Base-by-base conservation (phyloP, 2,888 invertebrate genomes). In the Heterodera filipjevi region DNA sequence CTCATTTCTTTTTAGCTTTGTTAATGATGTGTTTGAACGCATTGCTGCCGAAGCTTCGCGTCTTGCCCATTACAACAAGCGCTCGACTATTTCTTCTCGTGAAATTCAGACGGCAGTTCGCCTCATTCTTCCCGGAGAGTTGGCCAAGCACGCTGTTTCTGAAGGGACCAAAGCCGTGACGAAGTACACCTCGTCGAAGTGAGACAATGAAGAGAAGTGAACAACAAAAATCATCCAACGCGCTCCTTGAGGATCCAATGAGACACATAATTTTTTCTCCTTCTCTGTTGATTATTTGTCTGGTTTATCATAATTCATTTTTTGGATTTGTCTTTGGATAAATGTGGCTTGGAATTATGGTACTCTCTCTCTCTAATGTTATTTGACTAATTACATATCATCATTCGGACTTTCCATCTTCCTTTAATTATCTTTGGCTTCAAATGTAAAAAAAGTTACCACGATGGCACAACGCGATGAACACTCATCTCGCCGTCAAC, bases 61-160 rank as follows among this genome's bases (percentile, higher is more conserved):
- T 76, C 87, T 94, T 78, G 92, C 92, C 66, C 92, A 92, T 14
- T 92, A 93, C 87, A 92, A 92, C 82, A 93, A 93, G 89, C 91
- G 92, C 72, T 92, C 91, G 0, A 94, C 93, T 0, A 91, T 94
- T 86, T 92, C 92, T 0, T 92, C 92, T 81, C 91, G 93, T 77
- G 93, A 94, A 83, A 92, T 94, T n/a, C 93, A 93, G 86, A 92
- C 93, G 0, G 93, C 93, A 0, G 92, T 93, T 0, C 91, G 92
- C 95, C 89, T 83, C 64, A 84, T 94, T 0, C 89, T 94, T 5
- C 93, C 93, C 0, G 93, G 93, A 10, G 93, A 94, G 87, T 88
- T 94, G 79, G 92, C 93, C 0, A 93, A 93, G 81, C 93, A 93
- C 89, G 93, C 93, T 0, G 92, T 93, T 74, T 91, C 91, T 49